These are phyloP conservation scores for Siderastrea radians DNA, from an alignment of 92 coral and sea anemone genomes.

Conservation along the genomic window DNA sequence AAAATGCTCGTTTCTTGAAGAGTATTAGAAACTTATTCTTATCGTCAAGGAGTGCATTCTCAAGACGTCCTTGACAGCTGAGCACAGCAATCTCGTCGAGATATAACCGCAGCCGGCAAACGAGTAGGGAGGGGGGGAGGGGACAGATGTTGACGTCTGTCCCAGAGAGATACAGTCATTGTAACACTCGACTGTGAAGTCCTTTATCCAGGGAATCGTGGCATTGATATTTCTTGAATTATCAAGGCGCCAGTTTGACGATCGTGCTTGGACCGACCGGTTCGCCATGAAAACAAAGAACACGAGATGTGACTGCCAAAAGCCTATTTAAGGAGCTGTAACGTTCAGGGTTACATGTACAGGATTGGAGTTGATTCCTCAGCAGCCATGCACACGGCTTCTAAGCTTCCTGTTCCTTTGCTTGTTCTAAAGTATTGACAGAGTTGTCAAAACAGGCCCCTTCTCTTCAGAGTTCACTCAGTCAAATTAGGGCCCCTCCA, in stretches of 20 bases:
- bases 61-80: constrained; percentile 30
- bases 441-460: constrained; percentile 28
- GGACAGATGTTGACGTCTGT: background rate
- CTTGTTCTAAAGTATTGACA: background rate
- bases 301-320: constrained; percentile 13
- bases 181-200: constrained; percentile 3
- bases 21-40: constrained; percentile 33
- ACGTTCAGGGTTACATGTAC: constrained; percentile 10
- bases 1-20: constrained; percentile 37
- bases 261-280: background rate
- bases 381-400: background rate
- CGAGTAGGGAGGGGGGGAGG: background rate
- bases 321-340: constrained; percentile 12
- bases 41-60: constrained; percentile 12
- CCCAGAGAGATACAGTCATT: constrained; percentile 25
- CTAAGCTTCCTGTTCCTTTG: background rate
- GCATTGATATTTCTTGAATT: background rate
- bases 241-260: background rate
- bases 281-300: constrained; percentile 1
- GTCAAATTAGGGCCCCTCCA: constrained; percentile 12
- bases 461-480: constrained; percentile 8
- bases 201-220: constrained; percentile 20
- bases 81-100: constrained; percentile 29
- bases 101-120: constrained; percentile 44
- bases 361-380: constrained; percentile 4